phyloP scores from a whole-genome alignment of 2,888 invertebrate species.

The Colostygia pectinataria region DNA sequence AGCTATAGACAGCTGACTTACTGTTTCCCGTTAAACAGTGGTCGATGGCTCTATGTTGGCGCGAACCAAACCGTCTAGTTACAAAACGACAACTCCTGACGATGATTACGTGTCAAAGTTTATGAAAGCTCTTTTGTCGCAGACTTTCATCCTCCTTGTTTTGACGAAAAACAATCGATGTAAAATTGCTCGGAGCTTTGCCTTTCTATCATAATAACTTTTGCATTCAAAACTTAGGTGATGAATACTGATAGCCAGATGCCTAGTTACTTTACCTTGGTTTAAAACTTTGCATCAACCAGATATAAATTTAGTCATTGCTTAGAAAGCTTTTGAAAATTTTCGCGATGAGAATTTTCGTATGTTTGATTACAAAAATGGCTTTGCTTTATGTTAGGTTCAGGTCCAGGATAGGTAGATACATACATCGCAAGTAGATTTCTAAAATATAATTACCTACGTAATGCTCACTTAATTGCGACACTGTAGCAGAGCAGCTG shows the following conservation, averaged over 20 bases:
- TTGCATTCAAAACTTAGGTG: conserved; percentile 6
- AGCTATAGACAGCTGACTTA: not conserved
- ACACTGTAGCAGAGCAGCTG: conserved; percentile 2
- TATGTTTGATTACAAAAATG: no score
- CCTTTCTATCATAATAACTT: not conserved
- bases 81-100: conserved; percentile 34
- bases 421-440: no score
- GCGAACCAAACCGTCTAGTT: conserved; percentile 21
- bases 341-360: no score
- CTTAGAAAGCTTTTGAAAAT: no score
- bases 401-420: no score
- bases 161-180: conserved; percentile 23
- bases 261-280: no score
- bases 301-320: no score
- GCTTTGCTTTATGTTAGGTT: no score
- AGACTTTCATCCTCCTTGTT: conserved; percentile 19
- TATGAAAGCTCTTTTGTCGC: conserved; percentile 34
- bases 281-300: no score
- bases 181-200: conserved; percentile 8
- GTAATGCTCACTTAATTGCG: conserved; percentile 2
- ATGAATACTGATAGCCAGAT: conserved; percentile 3
- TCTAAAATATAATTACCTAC: no score
- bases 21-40: conserved; percentile 7
- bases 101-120: conserved; percentile 39
- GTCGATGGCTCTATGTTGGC: conserved; percentile 2